Evolutionary conservation across 2,113 vertebrate species (phyloP).

Genomic region (Casuarius casuarius): DNA sequence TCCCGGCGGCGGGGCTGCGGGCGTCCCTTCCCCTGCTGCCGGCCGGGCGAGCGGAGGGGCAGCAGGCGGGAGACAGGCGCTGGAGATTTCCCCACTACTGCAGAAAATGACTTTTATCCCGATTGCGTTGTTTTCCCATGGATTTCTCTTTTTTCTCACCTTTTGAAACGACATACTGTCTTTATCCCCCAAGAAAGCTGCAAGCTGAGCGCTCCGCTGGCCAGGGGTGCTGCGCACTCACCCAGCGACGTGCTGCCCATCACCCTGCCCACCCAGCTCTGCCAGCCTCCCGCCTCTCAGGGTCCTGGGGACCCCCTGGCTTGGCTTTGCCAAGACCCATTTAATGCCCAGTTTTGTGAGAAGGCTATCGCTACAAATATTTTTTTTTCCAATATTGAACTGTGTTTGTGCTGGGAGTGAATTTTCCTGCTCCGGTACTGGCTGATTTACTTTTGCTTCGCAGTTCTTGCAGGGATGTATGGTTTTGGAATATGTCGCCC

Average conservation of each 20-base stretch:
- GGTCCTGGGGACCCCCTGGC: not conserved
- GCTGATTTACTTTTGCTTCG: not conserved
- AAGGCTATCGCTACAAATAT: not conserved
- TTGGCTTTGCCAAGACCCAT: not conserved
- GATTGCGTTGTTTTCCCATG: not conserved
- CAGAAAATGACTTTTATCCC: not conserved
- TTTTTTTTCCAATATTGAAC: not conserved
- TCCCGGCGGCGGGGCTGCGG: too few species aligned
- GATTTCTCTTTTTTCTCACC: not conserved
- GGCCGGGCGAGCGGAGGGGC: too few species aligned
- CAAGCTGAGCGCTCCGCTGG: accelerated
- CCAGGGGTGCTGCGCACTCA: accelerated
- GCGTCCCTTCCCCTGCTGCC: too few species aligned
- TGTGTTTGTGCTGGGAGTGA: not conserved
- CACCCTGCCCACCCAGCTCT: accelerated
- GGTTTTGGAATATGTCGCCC: not conserved
- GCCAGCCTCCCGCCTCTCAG: not conserved
- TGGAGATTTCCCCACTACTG: too few species aligned
- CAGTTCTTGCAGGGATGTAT: not conserved
- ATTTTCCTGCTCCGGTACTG: not conserved
- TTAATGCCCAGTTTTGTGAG: not conserved
- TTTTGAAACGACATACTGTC: not conserved
- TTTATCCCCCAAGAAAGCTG: not conserved
- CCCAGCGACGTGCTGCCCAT: not conserved
- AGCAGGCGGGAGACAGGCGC: too few species aligned